Conservation (phyloP, 2,797 vertebrate genomes). For the Molossus alvarezi region DNA sequence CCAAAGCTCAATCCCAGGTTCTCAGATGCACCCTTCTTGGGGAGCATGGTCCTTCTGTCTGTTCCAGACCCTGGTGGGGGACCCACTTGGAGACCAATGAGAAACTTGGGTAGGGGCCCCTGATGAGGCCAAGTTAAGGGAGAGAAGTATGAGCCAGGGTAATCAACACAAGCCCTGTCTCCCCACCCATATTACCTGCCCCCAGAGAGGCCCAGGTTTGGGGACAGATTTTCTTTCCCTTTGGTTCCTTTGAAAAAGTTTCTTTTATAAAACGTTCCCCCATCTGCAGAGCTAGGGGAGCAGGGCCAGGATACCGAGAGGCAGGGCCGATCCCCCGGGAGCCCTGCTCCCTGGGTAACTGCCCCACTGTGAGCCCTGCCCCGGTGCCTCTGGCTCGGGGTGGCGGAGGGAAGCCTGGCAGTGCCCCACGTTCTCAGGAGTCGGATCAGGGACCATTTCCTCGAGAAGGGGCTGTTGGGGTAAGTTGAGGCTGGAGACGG, state of each 20-base stretch:
- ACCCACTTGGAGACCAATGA: background rate
- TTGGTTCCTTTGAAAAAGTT: conserved; percentile 5
- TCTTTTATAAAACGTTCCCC: background rate
- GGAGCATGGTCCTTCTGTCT: background rate
- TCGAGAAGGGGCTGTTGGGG: background rate
- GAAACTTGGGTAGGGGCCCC: background rate
- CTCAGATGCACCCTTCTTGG: background rate
- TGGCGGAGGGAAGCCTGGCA: background rate
- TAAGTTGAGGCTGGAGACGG: background rate
- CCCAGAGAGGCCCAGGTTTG: background rate
- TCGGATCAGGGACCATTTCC: background rate
- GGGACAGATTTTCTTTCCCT: background rate
- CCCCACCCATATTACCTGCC: background rate
- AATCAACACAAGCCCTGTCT: background rate
- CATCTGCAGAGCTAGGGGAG: background rate
- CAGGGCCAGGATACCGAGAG: background rate
- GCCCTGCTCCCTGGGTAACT: background rate
- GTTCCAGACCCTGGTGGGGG: background rate
- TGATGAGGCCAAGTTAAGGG: background rate
- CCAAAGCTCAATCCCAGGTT: conserved; percentile 68
- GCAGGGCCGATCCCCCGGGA: background rate
- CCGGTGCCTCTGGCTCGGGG: background rate
- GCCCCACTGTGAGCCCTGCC: background rate
- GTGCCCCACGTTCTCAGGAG: background rate
- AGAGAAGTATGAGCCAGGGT: background rate